A percentile compares a stretch with the other conserved stretches of the same genome.
These are phyloP conservation scores for Ailuropoda melanoleuca DNA, from an alignment of 2,113 vertebrate genomes.

Conservation along the genomic window DNA sequence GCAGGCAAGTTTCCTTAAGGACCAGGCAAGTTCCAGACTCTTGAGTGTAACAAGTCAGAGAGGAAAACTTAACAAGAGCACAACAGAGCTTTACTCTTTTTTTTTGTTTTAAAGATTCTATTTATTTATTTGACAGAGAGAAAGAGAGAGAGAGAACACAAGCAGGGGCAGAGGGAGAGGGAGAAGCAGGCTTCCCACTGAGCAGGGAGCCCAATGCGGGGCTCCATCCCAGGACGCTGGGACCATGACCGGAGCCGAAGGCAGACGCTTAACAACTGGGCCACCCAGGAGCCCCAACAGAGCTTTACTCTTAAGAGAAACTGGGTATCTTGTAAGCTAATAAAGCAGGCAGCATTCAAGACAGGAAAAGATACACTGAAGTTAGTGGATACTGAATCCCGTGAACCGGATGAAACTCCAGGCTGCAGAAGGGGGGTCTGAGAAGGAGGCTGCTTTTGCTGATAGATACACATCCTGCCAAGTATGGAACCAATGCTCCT, in stretches of 20 bases:
- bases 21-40: background rate
- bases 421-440: background rate
- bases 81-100: background rate
- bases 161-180: too few relatives aligned
- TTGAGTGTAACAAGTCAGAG: background rate
- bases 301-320: background rate
- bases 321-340: background rate
- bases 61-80: background rate
- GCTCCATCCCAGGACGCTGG: too few relatives aligned
- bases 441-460: background rate
- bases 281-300: too few relatives aligned
- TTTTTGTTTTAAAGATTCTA: too few relatives aligned
- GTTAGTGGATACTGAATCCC: background rate
- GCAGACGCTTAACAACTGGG: too few relatives aligned
- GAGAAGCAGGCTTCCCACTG: too few relatives aligned
- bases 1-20: background rate
- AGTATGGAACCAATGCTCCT: background rate
- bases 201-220: too few relatives aligned
- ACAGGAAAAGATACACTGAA: background rate
- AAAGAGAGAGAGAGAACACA: too few relatives aligned
- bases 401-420: background rate
- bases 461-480: background rate
- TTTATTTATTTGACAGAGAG: too few relatives aligned
- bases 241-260: too few relatives aligned
- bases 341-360: background rate